phyloP scores from a whole-genome alignment of 2,888 invertebrate genomes.

The Orchestes rusci region DNA sequence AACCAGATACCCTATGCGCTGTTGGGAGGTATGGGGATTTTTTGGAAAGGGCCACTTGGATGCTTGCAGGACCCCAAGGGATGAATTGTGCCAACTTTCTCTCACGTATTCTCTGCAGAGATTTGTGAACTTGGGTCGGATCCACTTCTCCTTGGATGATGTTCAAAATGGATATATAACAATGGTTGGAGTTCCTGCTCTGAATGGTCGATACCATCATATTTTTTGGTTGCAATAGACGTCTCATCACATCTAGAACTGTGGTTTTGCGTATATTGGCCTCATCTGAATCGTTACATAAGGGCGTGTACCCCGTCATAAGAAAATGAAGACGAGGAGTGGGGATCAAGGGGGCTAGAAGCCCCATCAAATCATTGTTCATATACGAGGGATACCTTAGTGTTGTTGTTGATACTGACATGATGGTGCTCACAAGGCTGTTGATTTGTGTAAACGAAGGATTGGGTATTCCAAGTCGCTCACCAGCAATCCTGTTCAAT shows the following conservation, averaged over 20 bases:
- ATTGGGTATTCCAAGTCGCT: slow-evolving; percentile 90
- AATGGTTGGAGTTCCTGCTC: slow-evolving; percentile 81
- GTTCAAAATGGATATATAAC: slow-evolving; percentile 94
- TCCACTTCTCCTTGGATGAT: slow-evolving; percentile 98
- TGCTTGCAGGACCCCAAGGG: slow-evolving; percentile 96
- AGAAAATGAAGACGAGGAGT: slow-evolving; percentile 97
- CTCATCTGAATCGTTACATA: slow-evolving; percentile 81
- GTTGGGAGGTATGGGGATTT: slow-evolving; percentile 94
- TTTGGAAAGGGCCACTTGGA: slow-evolving; percentile 90
- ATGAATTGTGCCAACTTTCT: slow-evolving; percentile 92
- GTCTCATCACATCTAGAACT: slow-evolving; percentile 94
- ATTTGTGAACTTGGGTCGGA: slow-evolving; percentile 96
- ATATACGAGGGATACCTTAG: slow-evolving; percentile 95
- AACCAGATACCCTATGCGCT: slow-evolving; percentile 90
- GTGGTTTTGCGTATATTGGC: slow-evolving; percentile 86
- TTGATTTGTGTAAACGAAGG: slow-evolving; percentile 97
- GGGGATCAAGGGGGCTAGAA: slow-evolving; percentile 92
- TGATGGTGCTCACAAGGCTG: slow-evolving; percentile 93
- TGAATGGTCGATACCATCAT: slow-evolving; percentile 98
- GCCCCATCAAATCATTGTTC: slow-evolving; percentile 94
- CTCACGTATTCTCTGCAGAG: slow-evolving; percentile 89
- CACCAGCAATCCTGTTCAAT: slow-evolving; percentile 86
- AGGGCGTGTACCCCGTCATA: slow-evolving; percentile 97
- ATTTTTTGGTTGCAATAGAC: slow-evolving; percentile 94
- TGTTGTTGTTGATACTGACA: slow-evolving; percentile 97